A percentile compares a stretch with the other conserved stretches of the same genome.
Evolutionary conservation across 1,140 invertebrate genomes (phyloP).

Genomic region (Dreissena polymorpha): DNA sequence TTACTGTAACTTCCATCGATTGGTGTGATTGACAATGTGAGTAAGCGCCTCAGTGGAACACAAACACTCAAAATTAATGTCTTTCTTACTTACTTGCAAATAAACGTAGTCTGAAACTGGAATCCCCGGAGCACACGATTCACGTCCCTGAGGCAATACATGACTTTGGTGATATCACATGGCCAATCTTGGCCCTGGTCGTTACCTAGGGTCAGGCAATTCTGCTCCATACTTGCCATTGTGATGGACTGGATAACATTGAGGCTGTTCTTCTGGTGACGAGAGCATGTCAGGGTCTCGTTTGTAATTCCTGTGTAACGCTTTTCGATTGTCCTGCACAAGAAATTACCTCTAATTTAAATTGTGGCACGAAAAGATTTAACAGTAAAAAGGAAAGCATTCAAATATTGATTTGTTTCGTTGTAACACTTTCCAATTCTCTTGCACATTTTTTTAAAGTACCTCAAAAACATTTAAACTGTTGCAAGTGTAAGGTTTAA

Average conservation of each 20-base stretch:
- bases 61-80: not conserved
- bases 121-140: not conserved
- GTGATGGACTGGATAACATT: not conserved
- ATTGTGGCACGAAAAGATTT: no score
- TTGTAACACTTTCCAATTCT: no score
- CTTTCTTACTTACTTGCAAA: constrained; percentile 39
- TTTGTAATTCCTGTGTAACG: not conserved
- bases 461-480: no score
- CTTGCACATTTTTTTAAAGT: no score
- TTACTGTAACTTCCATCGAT: no score
- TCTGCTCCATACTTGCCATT: not conserved
- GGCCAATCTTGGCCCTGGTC: not conserved
- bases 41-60: no score
- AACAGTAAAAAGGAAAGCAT: no score
- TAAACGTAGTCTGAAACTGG: not conserved
- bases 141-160: constrained; percentile 7
- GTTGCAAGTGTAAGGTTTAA: no score
- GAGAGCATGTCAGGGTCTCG: constrained; percentile 1
- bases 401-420: no score
- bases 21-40: no score
- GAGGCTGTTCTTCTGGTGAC: not conserved
- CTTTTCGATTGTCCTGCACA: no score
- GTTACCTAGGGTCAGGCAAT: not conserved
- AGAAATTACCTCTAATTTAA: no score
- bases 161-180: constrained; percentile 26